Conservation (phyloP, 2,113 vertebrate species). For the Harpagus bidentatus region DNA sequence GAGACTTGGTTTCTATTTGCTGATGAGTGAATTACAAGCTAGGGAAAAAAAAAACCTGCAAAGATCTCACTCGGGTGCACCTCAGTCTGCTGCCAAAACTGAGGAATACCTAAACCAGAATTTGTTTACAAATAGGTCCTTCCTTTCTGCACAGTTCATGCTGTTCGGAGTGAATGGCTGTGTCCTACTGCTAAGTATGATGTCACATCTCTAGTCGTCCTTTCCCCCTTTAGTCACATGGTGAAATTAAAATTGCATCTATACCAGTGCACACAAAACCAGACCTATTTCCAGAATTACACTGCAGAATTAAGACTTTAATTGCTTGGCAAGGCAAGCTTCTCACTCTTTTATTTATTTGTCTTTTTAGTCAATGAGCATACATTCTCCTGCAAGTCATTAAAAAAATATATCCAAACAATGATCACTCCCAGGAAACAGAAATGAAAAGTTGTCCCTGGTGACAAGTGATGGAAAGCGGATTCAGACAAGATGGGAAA, state of each 20-base stretch:
- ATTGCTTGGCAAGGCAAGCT: not conserved
- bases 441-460: not conserved
- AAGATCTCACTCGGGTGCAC: not conserved
- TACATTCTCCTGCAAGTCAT: not conserved
- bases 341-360: not conserved
- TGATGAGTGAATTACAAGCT: too few relatives aligned
- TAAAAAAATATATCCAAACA: not conserved
- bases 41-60: too few relatives aligned
- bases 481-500: not conserved
- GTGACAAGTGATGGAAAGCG: not conserved
- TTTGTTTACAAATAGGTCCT: not conserved
- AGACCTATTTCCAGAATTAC: not conserved
- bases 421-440: not conserved
- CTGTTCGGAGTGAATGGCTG: constrained; percentile 3
- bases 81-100: not conserved
- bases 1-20: too few relatives aligned
- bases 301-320: not conserved
- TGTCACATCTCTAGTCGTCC: not conserved
- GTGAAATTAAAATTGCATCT: constrained; percentile 23
- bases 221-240: not conserved
- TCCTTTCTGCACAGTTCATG: not conserved
- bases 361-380: not conserved
- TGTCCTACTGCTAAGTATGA: not conserved
- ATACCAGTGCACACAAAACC: not conserved
- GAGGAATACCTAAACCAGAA: not conserved